Conservation (phyloP, 2,113 vertebrate genomes). For the Zingel zingel region DNA sequence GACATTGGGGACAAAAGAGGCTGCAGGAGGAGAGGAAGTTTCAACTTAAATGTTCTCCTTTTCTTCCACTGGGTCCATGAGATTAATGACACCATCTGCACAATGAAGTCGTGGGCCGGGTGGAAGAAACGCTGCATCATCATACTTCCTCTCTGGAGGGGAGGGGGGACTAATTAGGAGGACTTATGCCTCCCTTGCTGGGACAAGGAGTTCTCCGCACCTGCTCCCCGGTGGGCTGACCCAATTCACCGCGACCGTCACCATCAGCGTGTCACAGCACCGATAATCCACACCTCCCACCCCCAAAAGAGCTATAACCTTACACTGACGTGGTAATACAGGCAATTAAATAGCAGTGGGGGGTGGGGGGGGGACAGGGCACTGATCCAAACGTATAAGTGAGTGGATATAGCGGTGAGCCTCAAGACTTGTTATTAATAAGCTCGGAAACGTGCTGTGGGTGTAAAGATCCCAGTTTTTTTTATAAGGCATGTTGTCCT, state of each 20-base stretch:
- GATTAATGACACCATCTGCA: conserved; percentile 79
- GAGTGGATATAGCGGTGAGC: not conserved
- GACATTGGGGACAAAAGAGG: conserved; percentile 46
- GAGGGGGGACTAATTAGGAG: conserved; percentile 71
- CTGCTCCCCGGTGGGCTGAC: conserved; percentile 77
- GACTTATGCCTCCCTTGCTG: conserved; percentile 50
- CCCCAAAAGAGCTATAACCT: not conserved
- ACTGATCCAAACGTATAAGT: not conserved
- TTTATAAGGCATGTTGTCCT: not conserved
- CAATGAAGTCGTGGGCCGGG: conserved; percentile 42
- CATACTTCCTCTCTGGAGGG: conserved; percentile 60
- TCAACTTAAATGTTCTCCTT: conserved; percentile 62
- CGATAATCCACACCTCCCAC: conserved; percentile 17
- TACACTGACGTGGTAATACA: not conserved
- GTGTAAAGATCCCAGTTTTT: not conserved
- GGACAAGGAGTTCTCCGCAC: conserved; percentile 70
- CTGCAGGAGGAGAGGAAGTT: conserved; percentile 51
- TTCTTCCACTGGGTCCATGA: conserved; percentile 36
- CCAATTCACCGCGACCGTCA: conserved; percentile 70
- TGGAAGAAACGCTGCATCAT: conserved; percentile 58
- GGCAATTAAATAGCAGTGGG: conserved; percentile 29
- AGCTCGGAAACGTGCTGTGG: not conserved
- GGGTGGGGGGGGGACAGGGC: not conserved
- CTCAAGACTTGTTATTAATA: conserved; percentile 41
- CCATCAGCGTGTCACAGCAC: conserved; percentile 5